These are phyloP conservation scores for Chloropsis cyanopogon DNA, from an alignment of 2,113 vertebrate genomes.

Conservation along the genomic window DNA sequence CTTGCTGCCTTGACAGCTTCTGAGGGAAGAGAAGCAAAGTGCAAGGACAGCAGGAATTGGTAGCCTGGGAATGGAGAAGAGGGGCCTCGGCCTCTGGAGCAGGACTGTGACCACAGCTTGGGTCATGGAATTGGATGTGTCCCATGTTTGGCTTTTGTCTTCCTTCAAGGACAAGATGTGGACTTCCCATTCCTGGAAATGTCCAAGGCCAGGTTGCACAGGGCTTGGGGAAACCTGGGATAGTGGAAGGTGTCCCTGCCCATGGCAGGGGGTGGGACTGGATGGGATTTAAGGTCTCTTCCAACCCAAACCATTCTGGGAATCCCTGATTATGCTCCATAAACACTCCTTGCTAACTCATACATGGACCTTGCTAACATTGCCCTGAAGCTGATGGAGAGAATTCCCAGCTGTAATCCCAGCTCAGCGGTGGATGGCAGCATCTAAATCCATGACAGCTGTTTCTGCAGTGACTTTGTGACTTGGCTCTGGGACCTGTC, in stretches of 20 bases:
- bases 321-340: not conserved
- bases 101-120: not conserved
- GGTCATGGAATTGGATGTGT: accelerated
- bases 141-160: not conserved
- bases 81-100: not conserved
- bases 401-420: not conserved
- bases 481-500: not conserved
- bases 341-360: not conserved
- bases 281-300: not conserved
- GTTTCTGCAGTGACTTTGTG: not conserved
- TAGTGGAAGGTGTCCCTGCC: not conserved
- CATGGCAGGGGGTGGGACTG: not conserved
- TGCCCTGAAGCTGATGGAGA: not conserved
- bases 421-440: not conserved
- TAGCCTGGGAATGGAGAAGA: not conserved
- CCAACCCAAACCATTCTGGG: not conserved
- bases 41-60: not conserved
- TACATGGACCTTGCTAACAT: not conserved
- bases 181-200: not conserved
- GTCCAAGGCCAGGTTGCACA: not conserved
- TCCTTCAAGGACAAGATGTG: not conserved
- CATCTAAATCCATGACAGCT: not conserved
- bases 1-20: not conserved
- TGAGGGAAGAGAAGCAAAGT: not conserved
- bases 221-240: not conserved